Evolutionary conservation across 2,888 invertebrate species (phyloP).

Genomic region (Adelognathus sp.): DNA sequence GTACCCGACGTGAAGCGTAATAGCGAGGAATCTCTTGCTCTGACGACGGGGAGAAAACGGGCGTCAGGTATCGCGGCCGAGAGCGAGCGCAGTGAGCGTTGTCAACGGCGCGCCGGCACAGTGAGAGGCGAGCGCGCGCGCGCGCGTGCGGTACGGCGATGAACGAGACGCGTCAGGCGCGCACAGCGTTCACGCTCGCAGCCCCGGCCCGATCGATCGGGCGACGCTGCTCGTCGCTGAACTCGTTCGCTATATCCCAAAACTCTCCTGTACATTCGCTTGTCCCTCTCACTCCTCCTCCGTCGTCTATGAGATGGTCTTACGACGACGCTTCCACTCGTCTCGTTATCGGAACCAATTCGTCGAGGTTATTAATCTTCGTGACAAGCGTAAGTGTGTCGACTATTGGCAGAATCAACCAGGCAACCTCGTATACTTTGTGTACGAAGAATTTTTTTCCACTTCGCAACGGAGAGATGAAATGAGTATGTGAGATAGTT

Average conservation of each 20-base stretch:
- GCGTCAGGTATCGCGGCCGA: constrained; percentile 43
- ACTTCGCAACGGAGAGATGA: no score
- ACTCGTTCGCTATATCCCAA: not conserved
- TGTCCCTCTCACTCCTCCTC: not conserved
- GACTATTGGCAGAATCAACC: no score
- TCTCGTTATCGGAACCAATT: no score
- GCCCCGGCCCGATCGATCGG: constrained; percentile 52
- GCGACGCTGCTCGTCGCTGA: constrained; percentile 1
- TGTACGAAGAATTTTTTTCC: no score
- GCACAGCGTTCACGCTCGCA: constrained; percentile 48
- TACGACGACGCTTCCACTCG: no score
- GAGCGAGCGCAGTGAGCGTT: constrained; percentile 12
- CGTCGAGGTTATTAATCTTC: no score
- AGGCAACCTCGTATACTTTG: no score
- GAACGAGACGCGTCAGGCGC: constrained; percentile 50
- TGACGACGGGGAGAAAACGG: constrained; percentile 40
- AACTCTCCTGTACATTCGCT: not conserved
- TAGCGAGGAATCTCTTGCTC: constrained; percentile 24
- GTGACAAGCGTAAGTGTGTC: no score
- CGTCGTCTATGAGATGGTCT: no score
- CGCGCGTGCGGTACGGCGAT: constrained; percentile 36
- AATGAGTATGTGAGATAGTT: no score
- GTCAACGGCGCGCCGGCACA: constrained; percentile 2
- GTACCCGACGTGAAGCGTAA: constrained; percentile 34
- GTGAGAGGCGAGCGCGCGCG: no score